Conservation (phyloP, 2,113 vertebrate species). For the Psittacus erithacus region DNA sequence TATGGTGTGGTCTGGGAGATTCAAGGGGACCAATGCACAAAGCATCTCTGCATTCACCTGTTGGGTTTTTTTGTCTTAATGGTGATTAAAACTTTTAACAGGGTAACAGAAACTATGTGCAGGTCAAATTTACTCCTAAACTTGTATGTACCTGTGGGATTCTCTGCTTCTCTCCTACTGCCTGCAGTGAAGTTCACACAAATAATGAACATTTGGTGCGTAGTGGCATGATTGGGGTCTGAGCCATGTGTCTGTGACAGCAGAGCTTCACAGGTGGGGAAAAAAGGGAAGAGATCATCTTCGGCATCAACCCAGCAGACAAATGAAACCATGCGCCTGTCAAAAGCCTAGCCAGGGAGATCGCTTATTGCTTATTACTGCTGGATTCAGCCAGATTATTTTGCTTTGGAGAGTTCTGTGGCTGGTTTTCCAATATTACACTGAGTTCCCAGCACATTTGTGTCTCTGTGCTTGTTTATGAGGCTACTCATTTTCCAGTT, state of each 20-base stretch:
- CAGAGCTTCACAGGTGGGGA: not conserved
- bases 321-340: not conserved
- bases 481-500: not conserved
- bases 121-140: not conserved
- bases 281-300: not conserved
- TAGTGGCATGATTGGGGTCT: not conserved
- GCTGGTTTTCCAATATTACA: not conserved
- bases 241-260: not conserved
- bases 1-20: not conserved
- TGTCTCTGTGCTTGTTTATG: not conserved
- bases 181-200: not conserved
- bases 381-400: not conserved
- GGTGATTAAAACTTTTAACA: not conserved
- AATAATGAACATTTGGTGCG: not conserved
- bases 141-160: not conserved
- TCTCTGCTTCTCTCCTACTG: not conserved
- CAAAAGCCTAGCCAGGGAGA: not conserved
- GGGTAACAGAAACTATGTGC: not conserved
- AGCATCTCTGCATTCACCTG: not conserved
- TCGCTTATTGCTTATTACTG: not conserved
- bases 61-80: not conserved
- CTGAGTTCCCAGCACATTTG: not conserved
- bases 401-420: not conserved
- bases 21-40: not conserved
- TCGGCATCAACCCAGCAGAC: not conserved